These are phyloP conservation scores for Kryptolebias marmoratus DNA, from an alignment of 2,113 vertebrate species.

Conservation along the genomic window DNA sequence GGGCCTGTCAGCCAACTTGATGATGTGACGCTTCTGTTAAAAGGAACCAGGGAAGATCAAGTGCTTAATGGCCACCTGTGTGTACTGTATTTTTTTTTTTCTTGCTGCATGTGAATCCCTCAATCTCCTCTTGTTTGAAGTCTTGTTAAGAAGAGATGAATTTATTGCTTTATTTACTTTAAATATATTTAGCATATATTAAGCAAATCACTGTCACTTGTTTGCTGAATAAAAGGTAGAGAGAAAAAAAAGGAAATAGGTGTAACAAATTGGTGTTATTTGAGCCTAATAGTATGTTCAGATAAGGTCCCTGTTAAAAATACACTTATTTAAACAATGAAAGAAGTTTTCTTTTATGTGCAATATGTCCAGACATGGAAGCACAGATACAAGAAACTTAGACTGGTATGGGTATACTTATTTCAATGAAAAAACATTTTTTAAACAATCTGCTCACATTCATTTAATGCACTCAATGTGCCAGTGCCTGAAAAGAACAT, in stretches of 20 bases:
- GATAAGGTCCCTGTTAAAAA: not conserved
- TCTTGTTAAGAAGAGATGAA: constrained; percentile 4
- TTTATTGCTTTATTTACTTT: constrained; percentile 9
- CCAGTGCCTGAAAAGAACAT: too few species aligned
- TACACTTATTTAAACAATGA: not conserved
- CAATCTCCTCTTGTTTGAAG: constrained; percentile 31
- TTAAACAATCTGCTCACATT: too few species aligned
- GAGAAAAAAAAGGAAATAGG: not conserved
- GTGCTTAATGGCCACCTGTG: constrained; percentile 58
- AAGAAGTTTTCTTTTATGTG: not conserved
- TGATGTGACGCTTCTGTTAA: constrained; percentile 60
- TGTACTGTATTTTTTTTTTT: constrained; percentile 3
- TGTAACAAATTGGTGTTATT: not conserved
- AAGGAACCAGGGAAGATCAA: constrained; percentile 61
- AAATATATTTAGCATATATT: not conserved
- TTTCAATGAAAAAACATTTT: too few species aligned
- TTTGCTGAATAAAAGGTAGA: not conserved
- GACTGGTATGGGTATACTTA: too few species aligned
- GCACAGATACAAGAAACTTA: not conserved
- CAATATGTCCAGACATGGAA: not conserved
- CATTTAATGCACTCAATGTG: too few species aligned
- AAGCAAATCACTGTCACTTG: not conserved
- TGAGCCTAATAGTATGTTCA: not conserved
- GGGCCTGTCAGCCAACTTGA: constrained; percentile 68
- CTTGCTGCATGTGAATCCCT: constrained; percentile 7